These are phyloP conservation scores for Moxostoma hubbsi DNA, from an alignment of 2,797 vertebrate genomes.

Conservation along the genomic window DNA sequence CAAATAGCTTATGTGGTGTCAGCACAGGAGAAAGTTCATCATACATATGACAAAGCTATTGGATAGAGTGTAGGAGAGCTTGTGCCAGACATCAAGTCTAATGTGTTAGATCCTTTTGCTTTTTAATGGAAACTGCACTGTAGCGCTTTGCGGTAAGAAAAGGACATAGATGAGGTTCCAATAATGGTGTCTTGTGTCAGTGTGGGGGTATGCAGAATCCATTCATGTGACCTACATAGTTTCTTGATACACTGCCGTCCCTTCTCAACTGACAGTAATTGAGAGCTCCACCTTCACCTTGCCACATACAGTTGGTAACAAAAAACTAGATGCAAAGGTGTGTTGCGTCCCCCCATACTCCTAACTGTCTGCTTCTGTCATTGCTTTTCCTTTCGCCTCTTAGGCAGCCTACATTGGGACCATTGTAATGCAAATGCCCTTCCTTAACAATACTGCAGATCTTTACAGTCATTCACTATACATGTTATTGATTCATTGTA, in stretches of 20 bases:
- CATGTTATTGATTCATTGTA: conserved; percentile 47
- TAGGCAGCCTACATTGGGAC: conserved; percentile 4
- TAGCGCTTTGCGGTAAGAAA: conserved; percentile 34
- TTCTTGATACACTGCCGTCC: conserved; percentile 53
- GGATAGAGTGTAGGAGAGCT: conserved; percentile 13
- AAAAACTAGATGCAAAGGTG: conserved; percentile 47
- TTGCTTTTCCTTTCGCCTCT: conserved; percentile 5
- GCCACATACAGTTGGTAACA: conserved; percentile 53
- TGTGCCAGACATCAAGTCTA: conserved; percentile 44
- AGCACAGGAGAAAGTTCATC: conserved; percentile 23
- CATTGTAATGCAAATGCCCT: conserved; percentile 21
- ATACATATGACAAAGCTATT: conserved; percentile 40
- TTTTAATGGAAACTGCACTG: conserved; percentile 44
- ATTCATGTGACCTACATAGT: conserved; percentile 60
- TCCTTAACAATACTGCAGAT: conserved; percentile 22
- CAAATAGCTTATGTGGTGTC: conserved; percentile 13
- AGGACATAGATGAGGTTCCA: conserved; percentile 37
- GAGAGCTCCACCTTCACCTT: conserved; percentile 50
- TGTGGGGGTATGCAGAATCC: conserved; percentile 43
- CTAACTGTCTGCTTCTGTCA: conserved; percentile 7
- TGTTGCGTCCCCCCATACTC: conserved; percentile 12
- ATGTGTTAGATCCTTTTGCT: conserved; percentile 49
- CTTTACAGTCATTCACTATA: conserved; percentile 21
- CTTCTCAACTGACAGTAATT: conserved; percentile 57
- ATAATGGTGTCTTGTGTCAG: conserved; percentile 52